Evolutionary conservation across 2,113 vertebrate species (phyloP).

Genomic region (Microcebus griseorufus): DNA sequence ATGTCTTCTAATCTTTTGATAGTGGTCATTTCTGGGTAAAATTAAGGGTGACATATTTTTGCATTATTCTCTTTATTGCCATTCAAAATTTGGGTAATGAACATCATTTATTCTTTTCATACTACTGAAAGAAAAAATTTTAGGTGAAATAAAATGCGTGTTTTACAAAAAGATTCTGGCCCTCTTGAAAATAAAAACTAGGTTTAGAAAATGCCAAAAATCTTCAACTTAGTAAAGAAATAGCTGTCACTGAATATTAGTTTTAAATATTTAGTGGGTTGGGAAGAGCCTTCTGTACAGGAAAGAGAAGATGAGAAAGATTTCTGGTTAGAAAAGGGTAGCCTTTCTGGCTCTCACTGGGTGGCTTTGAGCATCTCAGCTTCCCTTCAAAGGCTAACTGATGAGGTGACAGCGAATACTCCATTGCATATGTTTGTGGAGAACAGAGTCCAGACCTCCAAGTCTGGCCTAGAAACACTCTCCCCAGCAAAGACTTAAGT

Average conservation of each 20-base stretch:
- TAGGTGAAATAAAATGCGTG: constrained; percentile 33
- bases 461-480: neutral
- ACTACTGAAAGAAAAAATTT: neutral
- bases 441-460: constrained; percentile 28
- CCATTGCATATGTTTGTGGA: neutral
- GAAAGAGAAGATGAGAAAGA: constrained; percentile 22
- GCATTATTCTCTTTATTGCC: neutral
- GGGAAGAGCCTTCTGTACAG: neutral
- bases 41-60: constrained; percentile 9
- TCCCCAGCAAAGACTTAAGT: constrained; percentile 19
- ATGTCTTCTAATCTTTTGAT: neutral
- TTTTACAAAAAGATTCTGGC: constrained; percentile 1
- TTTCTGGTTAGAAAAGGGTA: neutral
- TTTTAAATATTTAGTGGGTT: constrained; percentile 20
- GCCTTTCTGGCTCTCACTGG: neutral
- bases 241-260: neutral
- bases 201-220: neutral
- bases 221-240: constrained; percentile 12
- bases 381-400: neutral
- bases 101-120: constrained; percentile 12
- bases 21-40: neutral
- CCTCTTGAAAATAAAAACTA: constrained; percentile 37
- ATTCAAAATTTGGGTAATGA: neutral
- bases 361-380: neutral
- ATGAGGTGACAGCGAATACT: neutral